Base-by-base conservation (phyloP, 2,888 invertebrate species). In the Chromoteleia sp. region DNA sequence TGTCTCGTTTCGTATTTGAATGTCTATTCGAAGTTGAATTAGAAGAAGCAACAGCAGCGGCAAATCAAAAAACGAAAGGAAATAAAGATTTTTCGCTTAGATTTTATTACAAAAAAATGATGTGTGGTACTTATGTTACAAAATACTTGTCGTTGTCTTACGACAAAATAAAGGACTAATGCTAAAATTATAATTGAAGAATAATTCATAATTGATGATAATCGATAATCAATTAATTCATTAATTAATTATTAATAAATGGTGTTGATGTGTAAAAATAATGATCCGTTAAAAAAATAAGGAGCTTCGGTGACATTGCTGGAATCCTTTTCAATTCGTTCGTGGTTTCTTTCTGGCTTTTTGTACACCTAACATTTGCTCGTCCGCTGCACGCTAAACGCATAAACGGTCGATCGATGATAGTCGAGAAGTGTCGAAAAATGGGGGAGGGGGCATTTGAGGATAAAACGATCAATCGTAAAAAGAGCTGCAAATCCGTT, bases 91-190 rank as follows among this genome's bases (percentile, higher is more conserved):
- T 73, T 74, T 76, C 73, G 67, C 48, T 74, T 39, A 81, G 45
- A 65, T 81, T 77, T 77, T 81, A 77, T 81, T 81, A 81, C 59
- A 58, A 81, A 81, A 81, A 56, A 77, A 54, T 25, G 33, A 50
- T 71, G 58, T 48, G 76, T 68, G 21, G 56, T 61, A 59, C 61
- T 77, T 81, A 82, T 82, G 65, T 75, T 82, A 82, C 78, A 82
- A 82, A 77, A 82, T 78, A 78, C 77, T 81, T 68, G 74, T 54
- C 70, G 63, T 30, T 50, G 54, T 73, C 65, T 77, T 61, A 50
- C 73, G 73, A 74, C 67, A 68, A 73, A 67, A 12, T 71, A 78
- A 61, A 80, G 59, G 48, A 63, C 67, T 67, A 71, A 76, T 36
- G 73, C 75, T 71, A 71, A 39, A 75, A 58, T 17, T 5, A 25